Percentiles rank a stretch among this genome's conserved stretches.
Evolutionary conservation across 1,140 invertebrate species (phyloP).

Genomic region (Prorops nasuta): DNA sequence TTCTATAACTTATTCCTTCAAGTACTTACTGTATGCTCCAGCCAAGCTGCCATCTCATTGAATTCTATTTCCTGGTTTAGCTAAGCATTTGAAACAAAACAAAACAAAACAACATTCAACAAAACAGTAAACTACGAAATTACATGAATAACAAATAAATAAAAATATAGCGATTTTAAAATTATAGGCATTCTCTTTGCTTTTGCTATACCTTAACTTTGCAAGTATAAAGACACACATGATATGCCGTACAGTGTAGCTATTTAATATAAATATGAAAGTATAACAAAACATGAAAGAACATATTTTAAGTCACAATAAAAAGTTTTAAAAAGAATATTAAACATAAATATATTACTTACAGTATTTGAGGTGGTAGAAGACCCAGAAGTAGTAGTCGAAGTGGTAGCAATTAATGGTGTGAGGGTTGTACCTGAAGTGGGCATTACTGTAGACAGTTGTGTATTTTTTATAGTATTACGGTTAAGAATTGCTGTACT

Average conservation of each 20-base stretch:
- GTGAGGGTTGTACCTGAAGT: slow-evolving; percentile 20
- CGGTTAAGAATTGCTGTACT: slow-evolving; percentile 48
- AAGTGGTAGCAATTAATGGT: slow-evolving; percentile 20
- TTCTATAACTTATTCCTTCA: too few species aligned
- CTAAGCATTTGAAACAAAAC: slow-evolving; percentile 43
- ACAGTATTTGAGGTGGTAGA: slow-evolving; percentile 19
- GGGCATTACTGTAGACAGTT: slow-evolving; percentile 24
- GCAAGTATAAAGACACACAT: too few species aligned
- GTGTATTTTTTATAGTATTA: slow-evolving; percentile 32
- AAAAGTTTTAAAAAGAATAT: neutral
- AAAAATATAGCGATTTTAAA: too few species aligned
- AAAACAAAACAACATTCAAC: slow-evolving; percentile 35
- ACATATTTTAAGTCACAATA: neutral
- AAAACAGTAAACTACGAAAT: slow-evolving; percentile 19
- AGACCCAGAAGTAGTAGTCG: slow-evolving; percentile 21
- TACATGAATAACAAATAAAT: slow-evolving; percentile 5
- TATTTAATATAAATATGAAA: too few species aligned
- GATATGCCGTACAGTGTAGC: too few species aligned
- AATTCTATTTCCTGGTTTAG: slow-evolving; percentile 83
- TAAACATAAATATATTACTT: too few species aligned
- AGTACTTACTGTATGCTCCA: slow-evolving; percentile 66
- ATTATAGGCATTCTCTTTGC: too few species aligned
- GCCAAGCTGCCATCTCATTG: slow-evolving; percentile 92
- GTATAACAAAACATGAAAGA: slow-evolving; percentile 16
- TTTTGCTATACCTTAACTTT: too few species aligned